Evolutionary conservation across 2,888 invertebrate species (phyloP).

Genomic region (Zaprionus bogoriensis): DNA sequence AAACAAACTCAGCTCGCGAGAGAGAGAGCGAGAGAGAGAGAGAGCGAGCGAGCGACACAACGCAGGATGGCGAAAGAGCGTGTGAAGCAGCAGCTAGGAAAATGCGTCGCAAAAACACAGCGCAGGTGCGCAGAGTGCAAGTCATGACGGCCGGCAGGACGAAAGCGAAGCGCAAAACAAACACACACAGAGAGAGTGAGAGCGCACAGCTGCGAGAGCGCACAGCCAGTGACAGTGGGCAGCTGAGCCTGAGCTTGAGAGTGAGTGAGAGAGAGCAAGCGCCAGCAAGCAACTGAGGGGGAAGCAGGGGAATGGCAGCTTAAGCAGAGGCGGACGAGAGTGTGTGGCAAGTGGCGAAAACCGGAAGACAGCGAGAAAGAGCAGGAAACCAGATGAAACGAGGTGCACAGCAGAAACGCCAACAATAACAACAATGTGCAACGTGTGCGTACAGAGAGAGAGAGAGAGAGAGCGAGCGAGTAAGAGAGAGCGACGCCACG

Average conservation of each 20-base stretch:
- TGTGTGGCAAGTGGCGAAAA: conserved; percentile 23
- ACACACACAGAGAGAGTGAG: conserved; percentile 11
- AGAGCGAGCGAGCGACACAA: conserved; percentile 2
- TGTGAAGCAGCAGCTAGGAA: conserved; percentile 48
- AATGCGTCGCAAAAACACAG: conserved; percentile 71
- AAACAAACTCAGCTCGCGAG: background rate
- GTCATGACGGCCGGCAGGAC: conserved; percentile 34
- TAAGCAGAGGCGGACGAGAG: background rate
- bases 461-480: conserved; percentile 2
- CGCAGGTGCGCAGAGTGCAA: conserved; percentile 63
- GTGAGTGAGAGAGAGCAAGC: background rate
- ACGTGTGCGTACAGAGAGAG: conserved; percentile 22
- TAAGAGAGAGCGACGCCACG: conserved; percentile 19
- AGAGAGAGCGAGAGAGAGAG: background rate
- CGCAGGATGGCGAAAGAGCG: conserved; percentile 46
- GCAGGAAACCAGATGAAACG: conserved; percentile 1
- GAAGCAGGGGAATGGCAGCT: background rate
- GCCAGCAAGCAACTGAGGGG: background rate
- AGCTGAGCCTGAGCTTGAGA: too few relatives aligned
- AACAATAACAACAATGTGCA: conserved; percentile 46
- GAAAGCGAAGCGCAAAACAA: too few relatives aligned
- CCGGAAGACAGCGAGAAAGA: conserved; percentile 32
- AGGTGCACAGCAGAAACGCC: conserved; percentile 23
- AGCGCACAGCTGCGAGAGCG: background rate
- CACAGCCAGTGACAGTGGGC: too few relatives aligned